These are phyloP conservation scores for Tipula helvola DNA, from an alignment of 2,888 invertebrate species.

Conservation along the genomic window DNA sequence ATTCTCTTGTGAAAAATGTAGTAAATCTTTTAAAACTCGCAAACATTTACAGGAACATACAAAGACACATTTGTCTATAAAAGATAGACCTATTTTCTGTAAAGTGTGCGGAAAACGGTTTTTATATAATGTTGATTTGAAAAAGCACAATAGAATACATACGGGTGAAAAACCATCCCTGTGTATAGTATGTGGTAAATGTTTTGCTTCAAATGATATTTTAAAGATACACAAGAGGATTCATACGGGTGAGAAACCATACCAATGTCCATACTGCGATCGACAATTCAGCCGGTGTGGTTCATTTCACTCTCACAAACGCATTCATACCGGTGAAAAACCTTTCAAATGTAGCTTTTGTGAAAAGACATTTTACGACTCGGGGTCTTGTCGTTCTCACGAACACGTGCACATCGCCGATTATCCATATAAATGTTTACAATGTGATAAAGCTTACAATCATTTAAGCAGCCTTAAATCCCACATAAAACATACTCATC, in stretches of 20 bases:
- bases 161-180: not conserved
- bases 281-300: not conserved
- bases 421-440: slow-evolving; percentile 4
- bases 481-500: not conserved
- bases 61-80: not conserved
- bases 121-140: not conserved
- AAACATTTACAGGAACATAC: not conserved
- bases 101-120: slow-evolving; percentile 5
- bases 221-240: not conserved
- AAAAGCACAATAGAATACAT: not conserved
- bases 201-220: not conserved
- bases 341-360: slow-evolving; percentile 4
- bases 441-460: not conserved
- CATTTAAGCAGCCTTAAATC: not conserved
- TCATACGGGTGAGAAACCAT: not conserved
- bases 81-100: not conserved
- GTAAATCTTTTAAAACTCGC: not conserved
- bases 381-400: not conserved
- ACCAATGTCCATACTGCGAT: not conserved
- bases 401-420: not conserved
- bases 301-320: not conserved
- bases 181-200: not conserved
- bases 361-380: not conserved
- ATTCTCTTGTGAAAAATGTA: not conserved
- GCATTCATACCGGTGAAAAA: not conserved